phyloP scores from a whole-genome alignment of 2,888 invertebrate species.

The Leucophenga maculata region DNA sequence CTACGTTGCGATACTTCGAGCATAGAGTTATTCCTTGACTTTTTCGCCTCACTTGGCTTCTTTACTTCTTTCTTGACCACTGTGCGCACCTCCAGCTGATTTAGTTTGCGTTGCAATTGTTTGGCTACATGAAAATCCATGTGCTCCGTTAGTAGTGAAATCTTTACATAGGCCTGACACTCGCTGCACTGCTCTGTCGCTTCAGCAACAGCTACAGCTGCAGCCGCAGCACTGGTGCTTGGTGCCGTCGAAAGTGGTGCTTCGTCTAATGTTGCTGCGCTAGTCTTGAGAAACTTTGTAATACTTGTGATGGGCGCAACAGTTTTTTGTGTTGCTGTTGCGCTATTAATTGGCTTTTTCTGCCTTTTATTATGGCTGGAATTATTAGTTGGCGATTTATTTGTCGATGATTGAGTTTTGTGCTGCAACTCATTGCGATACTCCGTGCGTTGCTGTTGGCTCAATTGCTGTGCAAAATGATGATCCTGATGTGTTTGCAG shows the following conservation, averaged over 20 bases:
- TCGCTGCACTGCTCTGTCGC: slow-evolving; percentile 76
- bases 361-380: neutral
- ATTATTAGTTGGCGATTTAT: slow-evolving; percentile 17
- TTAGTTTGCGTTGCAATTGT: slow-evolving; percentile 75
- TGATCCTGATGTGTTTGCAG: slow-evolving; percentile 82
- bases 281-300: slow-evolving; percentile 56
- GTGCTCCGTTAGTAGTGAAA: slow-evolving; percentile 81
- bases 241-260: neutral
- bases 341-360: neutral
- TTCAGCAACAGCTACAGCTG: slow-evolving; percentile 27
- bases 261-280: slow-evolving; percentile 24
- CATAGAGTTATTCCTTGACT: slow-evolving; percentile 40
- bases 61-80: slow-evolving; percentile 52
- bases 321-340: neutral
- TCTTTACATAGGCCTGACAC: slow-evolving; percentile 78
- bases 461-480: slow-evolving; percentile 80
- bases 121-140: slow-evolving; percentile 89
- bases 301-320: slow-evolving; percentile 45
- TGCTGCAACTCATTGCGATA: slow-evolving; percentile 60
- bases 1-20: slow-evolving; percentile 21
- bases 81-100: slow-evolving; percentile 59
- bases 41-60: slow-evolving; percentile 42
- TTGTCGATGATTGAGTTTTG: slow-evolving; percentile 26
- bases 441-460: slow-evolving; percentile 74
- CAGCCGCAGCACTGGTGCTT: neutral